Percentiles rank a stretch among this genome's conserved stretches.
Conservation (phyloP, 2,888 invertebrate species). For the Cetonia aurata region DNA sequence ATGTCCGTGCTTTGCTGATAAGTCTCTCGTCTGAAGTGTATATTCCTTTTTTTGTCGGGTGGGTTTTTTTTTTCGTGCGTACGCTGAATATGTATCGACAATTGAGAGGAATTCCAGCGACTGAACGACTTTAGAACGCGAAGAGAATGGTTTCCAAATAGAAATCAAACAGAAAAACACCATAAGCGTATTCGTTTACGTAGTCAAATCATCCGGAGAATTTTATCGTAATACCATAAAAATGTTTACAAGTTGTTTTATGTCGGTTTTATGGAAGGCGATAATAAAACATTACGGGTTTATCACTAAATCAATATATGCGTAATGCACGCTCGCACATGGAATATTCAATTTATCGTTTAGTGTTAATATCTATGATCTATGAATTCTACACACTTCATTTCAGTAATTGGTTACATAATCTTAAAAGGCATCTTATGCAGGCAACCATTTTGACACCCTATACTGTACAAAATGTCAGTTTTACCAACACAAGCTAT, state of each 20-base stretch:
- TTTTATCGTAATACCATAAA: conserved; percentile 21
- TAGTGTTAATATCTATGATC: not conserved
- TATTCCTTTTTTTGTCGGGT: conserved; percentile 21
- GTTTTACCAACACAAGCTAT: no score
- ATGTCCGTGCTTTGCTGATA: conserved; percentile 22
- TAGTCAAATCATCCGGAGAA: conserved; percentile 4
- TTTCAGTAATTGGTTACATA: not conserved
- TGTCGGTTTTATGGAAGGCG: conserved; percentile 17
- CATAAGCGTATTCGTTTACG: conserved; percentile 2
- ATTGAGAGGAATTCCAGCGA: conserved; percentile 29
- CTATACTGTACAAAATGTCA: not conserved
- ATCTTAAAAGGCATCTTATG: no score
- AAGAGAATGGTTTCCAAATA: conserved; percentile 10
- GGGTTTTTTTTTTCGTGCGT: not conserved
- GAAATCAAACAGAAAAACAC: conserved; percentile 5
- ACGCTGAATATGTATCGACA: conserved; percentile 27
- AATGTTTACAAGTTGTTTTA: conserved; percentile 21
- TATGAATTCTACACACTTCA: not conserved
- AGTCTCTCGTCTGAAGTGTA: conserved; percentile 36
- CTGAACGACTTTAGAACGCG: conserved; percentile 20
- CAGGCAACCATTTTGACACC: conserved; percentile 32
- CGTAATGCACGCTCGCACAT: conserved; percentile 1
- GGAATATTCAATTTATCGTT: not conserved
- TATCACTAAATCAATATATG: conserved; percentile 23
- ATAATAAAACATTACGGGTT: conserved; percentile 7